Percentiles rank a stretch among this genome's conserved stretches.
Evolutionary conservation across 2,888 invertebrate genomes (phyloP).

Genomic region (Priocnemis perturbator): DNA sequence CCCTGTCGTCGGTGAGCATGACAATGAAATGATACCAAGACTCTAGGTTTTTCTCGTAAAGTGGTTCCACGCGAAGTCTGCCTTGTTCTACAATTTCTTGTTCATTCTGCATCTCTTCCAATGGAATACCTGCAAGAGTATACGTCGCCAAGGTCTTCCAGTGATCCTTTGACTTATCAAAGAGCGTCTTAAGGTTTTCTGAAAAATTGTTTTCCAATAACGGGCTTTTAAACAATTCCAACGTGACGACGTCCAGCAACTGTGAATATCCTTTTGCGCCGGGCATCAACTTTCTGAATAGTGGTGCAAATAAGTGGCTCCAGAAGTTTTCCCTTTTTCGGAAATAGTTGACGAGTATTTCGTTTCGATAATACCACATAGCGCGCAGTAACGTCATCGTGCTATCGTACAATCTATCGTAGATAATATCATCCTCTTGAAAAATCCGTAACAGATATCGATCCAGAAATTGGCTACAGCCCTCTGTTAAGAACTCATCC

Average conservation of each 20-base stretch:
- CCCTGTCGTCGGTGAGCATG: slow-evolving; percentile 68
- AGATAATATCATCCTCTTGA: slow-evolving; percentile 68
- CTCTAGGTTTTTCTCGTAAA: slow-evolving; percentile 70
- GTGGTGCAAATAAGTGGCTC: slow-evolving; percentile 70
- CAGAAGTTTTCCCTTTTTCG: slow-evolving; percentile 71
- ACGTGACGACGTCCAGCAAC: slow-evolving; percentile 69
- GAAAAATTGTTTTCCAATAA: slow-evolving; percentile 67
- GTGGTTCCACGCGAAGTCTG: slow-evolving; percentile 40
- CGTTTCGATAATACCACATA: slow-evolving; percentile 74
- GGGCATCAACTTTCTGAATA: slow-evolving; percentile 66
- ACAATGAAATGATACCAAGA: slow-evolving; percentile 73
- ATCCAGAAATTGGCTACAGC: slow-evolving; percentile 71
- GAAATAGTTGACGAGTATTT: slow-evolving; percentile 72
- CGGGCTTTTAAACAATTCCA: slow-evolving; percentile 72
- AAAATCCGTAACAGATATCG: slow-evolving; percentile 67
- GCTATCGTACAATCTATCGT: slow-evolving; percentile 70
- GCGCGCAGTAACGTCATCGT: slow-evolving; percentile 72
- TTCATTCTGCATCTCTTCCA: slow-evolving; percentile 28
- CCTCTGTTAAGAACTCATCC: slow-evolving; percentile 71
- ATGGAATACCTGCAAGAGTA: slow-evolving; percentile 54
- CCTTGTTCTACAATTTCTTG: slow-evolving; percentile 13
- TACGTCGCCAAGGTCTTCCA: slow-evolving; percentile 67
- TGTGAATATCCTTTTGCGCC: slow-evolving; percentile 69
- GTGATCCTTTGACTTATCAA: slow-evolving; percentile 63
- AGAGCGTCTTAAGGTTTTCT: slow-evolving; percentile 65